Evolutionary conservation across 2,113 vertebrate genomes (phyloP).

Genomic region (Lepisosteus oculatus): DNA sequence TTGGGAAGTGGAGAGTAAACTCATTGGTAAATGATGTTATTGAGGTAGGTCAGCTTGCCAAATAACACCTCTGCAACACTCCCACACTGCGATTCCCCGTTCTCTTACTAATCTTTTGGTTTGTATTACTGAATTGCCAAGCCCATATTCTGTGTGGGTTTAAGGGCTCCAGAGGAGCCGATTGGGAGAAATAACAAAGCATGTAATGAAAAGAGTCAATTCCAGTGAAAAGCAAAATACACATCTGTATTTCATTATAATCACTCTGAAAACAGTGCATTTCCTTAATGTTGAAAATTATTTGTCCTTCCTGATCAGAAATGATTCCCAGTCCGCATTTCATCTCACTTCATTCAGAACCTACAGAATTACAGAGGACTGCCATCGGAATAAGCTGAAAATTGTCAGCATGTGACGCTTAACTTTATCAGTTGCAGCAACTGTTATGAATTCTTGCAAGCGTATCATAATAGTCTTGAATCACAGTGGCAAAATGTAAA

Average conservation of each 20-base stretch:
- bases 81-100: slow-evolving; percentile 17
- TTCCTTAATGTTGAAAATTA: slow-evolving; percentile 68
- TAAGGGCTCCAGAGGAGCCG: slow-evolving; percentile 48
- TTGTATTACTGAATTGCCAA: slow-evolving; percentile 47
- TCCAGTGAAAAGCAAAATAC: slow-evolving; percentile 57
- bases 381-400: slow-evolving; percentile 65
- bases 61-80: slow-evolving; percentile 34
- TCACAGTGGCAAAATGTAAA: slow-evolving; percentile 65
- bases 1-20: slow-evolving; percentile 32
- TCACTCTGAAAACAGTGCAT: slow-evolving; percentile 64
- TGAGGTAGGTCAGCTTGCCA: slow-evolving; percentile 20
- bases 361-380: slow-evolving; percentile 28
- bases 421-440: slow-evolving; percentile 58
- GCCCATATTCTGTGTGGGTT: slow-evolving; percentile 58
- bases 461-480: slow-evolving; percentile 51
- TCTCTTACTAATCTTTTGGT: slow-evolving; percentile 36
- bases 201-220: slow-evolving; percentile 39
- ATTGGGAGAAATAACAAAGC: slow-evolving; percentile 54
- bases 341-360: slow-evolving; percentile 58
- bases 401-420: slow-evolving; percentile 67
- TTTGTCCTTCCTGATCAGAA: slow-evolving; percentile 70
- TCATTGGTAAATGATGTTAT: slow-evolving; percentile 12
- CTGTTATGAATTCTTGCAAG: slow-evolving; percentile 52
- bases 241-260: slow-evolving; percentile 70
- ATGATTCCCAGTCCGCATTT: slow-evolving; percentile 56